phyloP scores from a whole-genome alignment of 2,888 invertebrate species.

The Calliopum simillimum region DNA sequence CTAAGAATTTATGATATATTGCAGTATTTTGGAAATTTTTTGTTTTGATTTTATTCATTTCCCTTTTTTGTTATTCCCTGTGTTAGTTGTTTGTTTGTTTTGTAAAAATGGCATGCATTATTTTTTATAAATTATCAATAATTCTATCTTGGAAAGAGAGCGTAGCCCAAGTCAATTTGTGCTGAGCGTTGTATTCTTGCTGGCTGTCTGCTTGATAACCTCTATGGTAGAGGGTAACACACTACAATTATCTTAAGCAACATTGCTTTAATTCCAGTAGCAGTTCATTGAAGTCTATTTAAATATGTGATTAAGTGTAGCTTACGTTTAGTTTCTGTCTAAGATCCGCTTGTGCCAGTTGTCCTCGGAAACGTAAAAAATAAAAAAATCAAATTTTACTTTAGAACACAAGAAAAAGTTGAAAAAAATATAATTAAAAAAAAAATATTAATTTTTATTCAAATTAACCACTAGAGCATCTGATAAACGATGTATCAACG shows the following conservation, averaged over 20 bases:
- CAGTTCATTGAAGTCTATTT: conserved; percentile 53
- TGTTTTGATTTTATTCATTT: too few species aligned
- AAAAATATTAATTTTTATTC: conserved; percentile 16
- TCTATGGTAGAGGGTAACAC: not conserved
- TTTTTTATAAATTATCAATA: too few species aligned
- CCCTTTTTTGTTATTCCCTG: too few species aligned
- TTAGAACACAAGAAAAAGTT: not conserved
- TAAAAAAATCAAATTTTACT: not conserved
- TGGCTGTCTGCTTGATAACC: conserved; percentile 21
- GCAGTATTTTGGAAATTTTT: too few species aligned
- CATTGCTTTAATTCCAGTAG: conserved; percentile 3
- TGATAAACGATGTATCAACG: conserved; percentile 56
- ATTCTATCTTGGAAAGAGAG: too few species aligned
- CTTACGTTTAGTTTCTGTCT: conserved; percentile 42
- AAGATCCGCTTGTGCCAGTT: conserved; percentile 43
- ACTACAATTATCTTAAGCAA: not conserved
- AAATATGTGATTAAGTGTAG: conserved; percentile 46
- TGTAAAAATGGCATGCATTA: too few species aligned
- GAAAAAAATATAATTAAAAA: conserved; percentile 12
- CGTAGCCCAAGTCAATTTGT: too few species aligned
- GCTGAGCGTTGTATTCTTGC: too few species aligned
- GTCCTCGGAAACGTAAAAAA: conserved; percentile 19
- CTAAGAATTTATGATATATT: too few species aligned
- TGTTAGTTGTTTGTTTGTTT: too few species aligned
- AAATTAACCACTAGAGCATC: not conserved